Evolutionary conservation across 2,113 vertebrate species (phyloP).

Genomic region (Perca flavescens): DNA sequence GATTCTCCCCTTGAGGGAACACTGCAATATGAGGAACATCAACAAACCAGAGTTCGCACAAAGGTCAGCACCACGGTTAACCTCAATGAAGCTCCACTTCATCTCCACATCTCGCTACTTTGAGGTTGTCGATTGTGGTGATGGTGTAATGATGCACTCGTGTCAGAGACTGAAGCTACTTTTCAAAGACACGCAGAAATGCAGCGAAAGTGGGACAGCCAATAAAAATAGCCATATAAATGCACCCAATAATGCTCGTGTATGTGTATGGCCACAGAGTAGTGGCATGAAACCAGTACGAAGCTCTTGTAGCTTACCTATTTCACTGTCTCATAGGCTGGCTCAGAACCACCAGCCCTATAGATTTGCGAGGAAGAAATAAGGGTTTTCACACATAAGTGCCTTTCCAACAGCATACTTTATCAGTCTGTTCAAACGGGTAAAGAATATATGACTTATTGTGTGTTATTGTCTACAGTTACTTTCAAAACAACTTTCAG

Average conservation of each 20-base stretch:
- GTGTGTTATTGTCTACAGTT: constrained; percentile 22
- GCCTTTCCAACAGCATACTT: constrained; percentile 22
- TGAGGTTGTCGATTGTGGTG: constrained; percentile 25
- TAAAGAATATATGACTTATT: constrained; percentile 32
- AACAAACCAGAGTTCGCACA: constrained; percentile 80
- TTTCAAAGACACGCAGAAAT: constrained; percentile 44
- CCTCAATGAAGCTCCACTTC: constrained; percentile 57
- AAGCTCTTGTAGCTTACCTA: constrained; percentile 34
- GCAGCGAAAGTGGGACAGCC: constrained; percentile 63
- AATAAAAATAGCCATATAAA: constrained; percentile 71
- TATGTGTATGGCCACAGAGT: constrained; percentile 46
- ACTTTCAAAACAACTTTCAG: constrained; percentile 23
- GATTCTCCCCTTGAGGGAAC: constrained; percentile 81
- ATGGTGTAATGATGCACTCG: constrained; percentile 23
- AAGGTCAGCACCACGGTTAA: constrained; percentile 81
- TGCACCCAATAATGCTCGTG: constrained; percentile 49
- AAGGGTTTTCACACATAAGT: constrained; percentile 30
- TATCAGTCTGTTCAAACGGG: constrained; percentile 36
- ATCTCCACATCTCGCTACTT: constrained; percentile 53
- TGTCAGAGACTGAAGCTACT: constrained; percentile 37
- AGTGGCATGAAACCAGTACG: constrained; percentile 20
- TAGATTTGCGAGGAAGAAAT: constrained; percentile 25
- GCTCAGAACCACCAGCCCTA: not conserved
- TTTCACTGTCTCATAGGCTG: constrained; percentile 33
- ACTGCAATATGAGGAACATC: constrained; percentile 74